These are phyloP conservation scores for Equus przewalskii DNA, from an alignment of 2,113 vertebrate species.

Conservation along the genomic window DNA sequence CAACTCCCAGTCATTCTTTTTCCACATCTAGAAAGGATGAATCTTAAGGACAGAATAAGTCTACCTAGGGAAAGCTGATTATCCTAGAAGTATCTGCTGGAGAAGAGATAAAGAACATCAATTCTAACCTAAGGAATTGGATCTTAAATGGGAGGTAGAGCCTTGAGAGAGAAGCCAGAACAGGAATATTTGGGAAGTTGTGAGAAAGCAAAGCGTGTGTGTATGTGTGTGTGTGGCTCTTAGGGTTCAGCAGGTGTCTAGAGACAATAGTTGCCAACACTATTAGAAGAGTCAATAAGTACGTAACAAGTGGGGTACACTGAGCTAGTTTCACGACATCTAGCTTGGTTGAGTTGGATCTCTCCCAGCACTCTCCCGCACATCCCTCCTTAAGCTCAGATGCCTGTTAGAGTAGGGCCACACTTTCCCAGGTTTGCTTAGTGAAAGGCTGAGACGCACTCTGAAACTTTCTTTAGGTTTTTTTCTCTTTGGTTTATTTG, in stretches of 20 bases:
- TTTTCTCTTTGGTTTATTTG: conserved; percentile 7
- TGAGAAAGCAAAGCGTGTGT: background rate
- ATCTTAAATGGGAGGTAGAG: background rate
- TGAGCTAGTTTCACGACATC: background rate
- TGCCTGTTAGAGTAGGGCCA: background rate
- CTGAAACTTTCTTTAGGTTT: background rate
- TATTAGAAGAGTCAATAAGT: background rate
- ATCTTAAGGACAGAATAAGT: background rate
- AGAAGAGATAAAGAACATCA: background rate
- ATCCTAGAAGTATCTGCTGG: background rate
- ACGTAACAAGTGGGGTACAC: background rate
- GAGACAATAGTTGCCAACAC: background rate
- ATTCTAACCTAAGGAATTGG: background rate
- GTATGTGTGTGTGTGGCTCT: rapidly evolving
- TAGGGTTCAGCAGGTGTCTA: background rate
- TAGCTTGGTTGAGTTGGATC: background rate
- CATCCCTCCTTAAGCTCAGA: background rate
- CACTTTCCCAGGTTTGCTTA: background rate
- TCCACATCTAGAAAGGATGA: background rate
- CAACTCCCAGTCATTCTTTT: background rate
- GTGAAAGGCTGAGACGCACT: background rate
- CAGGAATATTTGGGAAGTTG: background rate
- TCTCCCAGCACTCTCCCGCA: background rate
- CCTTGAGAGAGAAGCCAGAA: background rate
- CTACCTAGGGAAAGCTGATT: background rate